Conservation (phyloP, 2,797 vertebrate species). For the Pseudomugil tenellus region DNA sequence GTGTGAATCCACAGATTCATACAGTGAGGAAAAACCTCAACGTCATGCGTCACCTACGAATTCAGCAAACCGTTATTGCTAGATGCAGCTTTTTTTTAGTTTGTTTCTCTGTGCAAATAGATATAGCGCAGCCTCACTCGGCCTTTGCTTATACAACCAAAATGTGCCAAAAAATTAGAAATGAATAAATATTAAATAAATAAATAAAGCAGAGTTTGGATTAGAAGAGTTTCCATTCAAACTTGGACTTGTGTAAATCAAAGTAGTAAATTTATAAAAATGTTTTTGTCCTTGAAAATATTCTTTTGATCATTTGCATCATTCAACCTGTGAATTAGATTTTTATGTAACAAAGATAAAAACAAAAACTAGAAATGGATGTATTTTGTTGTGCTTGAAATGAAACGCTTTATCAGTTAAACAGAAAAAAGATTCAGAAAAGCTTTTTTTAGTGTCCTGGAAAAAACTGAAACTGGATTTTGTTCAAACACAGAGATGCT, state of each 20-base stretch:
- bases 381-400: slow-evolving; percentile 5
- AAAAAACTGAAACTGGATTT: slow-evolving; percentile 22
- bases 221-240: slow-evolving; percentile 41
- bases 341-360: neutral
- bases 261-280: slow-evolving; percentile 7
- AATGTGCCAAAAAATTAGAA: slow-evolving; percentile 55
- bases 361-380: neutral
- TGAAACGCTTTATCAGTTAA: slow-evolving; percentile 42
- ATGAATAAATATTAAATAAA: slow-evolving; percentile 58
- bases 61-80: slow-evolving; percentile 74
- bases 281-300: neutral
- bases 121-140: slow-evolving; percentile 42
- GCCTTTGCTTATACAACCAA: slow-evolving; percentile 37
- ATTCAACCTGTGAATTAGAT: neutral
- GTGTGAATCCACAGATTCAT: slow-evolving; percentile 13
- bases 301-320: neutral
- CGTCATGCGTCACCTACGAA: slow-evolving; percentile 19
- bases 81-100: slow-evolving; percentile 31
- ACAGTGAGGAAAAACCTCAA: slow-evolving; percentile 16
- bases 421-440: slow-evolving; percentile 12
- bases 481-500: neutral
- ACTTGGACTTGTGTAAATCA: neutral
- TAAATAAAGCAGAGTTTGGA: slow-evolving; percentile 4
- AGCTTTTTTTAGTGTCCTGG: slow-evolving; percentile 29
- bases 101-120: slow-evolving; percentile 72